phyloP scores from a whole-genome alignment of 2,797 vertebrate species.

The Passerculus sandwichensis region DNA sequence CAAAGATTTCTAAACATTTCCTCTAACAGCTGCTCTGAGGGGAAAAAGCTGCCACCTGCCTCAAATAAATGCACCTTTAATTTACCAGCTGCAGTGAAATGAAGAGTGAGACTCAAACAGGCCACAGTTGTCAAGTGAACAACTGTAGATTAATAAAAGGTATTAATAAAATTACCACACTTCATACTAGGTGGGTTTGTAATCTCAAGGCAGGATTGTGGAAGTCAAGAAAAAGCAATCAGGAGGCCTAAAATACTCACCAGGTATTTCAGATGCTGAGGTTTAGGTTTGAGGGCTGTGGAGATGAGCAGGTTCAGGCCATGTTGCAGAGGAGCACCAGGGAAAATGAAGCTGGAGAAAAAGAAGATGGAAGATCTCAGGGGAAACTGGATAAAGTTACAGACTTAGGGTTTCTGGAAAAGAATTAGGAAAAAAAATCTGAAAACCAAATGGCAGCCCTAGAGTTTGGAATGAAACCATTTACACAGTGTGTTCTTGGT shows the following conservation, averaged over 20 bases:
- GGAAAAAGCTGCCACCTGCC: not conserved
- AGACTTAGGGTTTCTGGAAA: not conserved
- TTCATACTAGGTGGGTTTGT: not conserved
- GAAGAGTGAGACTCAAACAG: not conserved
- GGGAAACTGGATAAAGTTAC: not conserved
- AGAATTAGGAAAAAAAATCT: accelerated
- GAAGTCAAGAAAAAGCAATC: not conserved
- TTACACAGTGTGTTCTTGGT: accelerated
- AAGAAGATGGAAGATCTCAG: not conserved
- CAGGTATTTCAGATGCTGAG: not conserved
- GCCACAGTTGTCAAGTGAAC: not conserved
- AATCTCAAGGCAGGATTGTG: not conserved
- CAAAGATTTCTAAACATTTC: not conserved
- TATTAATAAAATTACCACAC: not conserved
- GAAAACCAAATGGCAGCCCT: not conserved
- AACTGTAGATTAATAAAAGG: not conserved
- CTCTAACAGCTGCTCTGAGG: not conserved
- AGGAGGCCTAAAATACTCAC: not conserved
- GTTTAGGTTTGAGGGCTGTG: not conserved
- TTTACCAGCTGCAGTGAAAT: not conserved
- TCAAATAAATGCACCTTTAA: not conserved
- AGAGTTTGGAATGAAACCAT: not conserved
- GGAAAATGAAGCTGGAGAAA: not conserved
- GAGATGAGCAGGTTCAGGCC: not conserved
- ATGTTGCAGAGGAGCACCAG: not conserved